Percentiles rank a stretch among this genome's conserved stretches.
phyloP scores from a whole-genome alignment of 2,797 vertebrate genomes.

The Mormyrops boulengeri region DNA sequence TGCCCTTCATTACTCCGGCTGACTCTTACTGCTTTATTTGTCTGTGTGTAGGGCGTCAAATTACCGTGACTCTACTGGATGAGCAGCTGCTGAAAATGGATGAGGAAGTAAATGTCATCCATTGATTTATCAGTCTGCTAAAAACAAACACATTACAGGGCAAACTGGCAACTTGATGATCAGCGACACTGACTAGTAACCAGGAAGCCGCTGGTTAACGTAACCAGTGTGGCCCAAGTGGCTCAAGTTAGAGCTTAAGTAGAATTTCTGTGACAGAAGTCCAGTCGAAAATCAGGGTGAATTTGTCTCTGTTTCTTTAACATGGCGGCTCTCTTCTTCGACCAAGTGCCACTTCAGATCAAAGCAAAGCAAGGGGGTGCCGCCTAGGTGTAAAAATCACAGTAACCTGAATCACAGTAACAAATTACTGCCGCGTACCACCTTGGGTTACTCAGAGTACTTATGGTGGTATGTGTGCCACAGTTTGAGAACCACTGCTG shows the following conservation, averaged over 20 bases:
- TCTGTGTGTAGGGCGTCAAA: neutral
- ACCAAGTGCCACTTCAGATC: neutral
- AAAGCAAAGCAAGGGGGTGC: neutral
- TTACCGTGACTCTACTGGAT: neutral
- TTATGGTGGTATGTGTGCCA: neutral
- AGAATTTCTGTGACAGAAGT: neutral
- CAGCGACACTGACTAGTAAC: neutral
- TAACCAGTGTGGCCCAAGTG: neutral
- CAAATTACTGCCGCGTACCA: neutral
- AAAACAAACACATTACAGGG: neutral
- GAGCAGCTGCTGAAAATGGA: neutral
- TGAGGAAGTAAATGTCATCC: neutral
- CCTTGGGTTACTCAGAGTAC: neutral
- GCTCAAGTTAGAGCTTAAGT: neutral
- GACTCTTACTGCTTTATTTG: neutral
- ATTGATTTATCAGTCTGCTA: neutral
- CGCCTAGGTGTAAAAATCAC: neutral
- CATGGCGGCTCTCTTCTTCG: neutral
- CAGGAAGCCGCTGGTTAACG: neutral
- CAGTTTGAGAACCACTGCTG: neutral
- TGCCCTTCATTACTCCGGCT: neutral
- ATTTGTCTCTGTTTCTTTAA: neutral
- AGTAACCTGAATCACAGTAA: neutral
- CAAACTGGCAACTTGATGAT: neutral
- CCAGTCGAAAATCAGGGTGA: neutral